Percentiles rank a stretch among this genome's conserved stretches.
Conservation (phyloP, 2,113 vertebrate genomes). For the Girardinichthys multiradiatus region DNA sequence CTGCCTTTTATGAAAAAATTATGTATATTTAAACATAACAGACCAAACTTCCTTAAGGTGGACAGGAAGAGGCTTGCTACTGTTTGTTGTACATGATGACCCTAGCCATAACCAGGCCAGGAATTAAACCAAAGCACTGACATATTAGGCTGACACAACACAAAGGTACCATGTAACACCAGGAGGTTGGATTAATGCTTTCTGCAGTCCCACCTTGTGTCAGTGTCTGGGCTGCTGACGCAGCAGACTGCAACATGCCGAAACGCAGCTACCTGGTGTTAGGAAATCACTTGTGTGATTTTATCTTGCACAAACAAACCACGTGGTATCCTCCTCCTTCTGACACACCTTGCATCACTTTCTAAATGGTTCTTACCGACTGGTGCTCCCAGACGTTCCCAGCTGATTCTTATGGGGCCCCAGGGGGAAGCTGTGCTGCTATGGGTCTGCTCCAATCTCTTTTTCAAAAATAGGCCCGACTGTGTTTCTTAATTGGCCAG, state of each 20-base stretch:
- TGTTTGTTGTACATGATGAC: too few species aligned
- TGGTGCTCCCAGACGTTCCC: neutral
- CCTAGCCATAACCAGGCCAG: too few species aligned
- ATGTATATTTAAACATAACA: too few species aligned
- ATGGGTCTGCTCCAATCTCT: constrained; percentile 24
- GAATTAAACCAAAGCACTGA: too few species aligned
- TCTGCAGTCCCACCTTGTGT: neutral
- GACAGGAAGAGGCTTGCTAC: too few species aligned
- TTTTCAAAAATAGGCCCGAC: constrained; percentile 26
- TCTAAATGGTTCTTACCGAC: neutral
- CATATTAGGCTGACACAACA: neutral
- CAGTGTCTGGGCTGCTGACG: neutral
- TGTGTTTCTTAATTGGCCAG: constrained; percentile 57
- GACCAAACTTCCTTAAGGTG: too few species aligned
- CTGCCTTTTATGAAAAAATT: too few species aligned
- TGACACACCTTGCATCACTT: neutral
- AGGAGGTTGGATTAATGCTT: neutral
- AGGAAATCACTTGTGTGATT: constrained; percentile 48
- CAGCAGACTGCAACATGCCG: neutral
- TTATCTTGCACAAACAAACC: constrained; percentile 32
- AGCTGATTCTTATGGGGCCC: constrained; percentile 11
- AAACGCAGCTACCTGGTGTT: constrained; percentile 49
- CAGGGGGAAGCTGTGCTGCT: constrained; percentile 23
- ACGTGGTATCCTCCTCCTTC: neutral
- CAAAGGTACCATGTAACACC: neutral